Base-by-base conservation (phyloP, 2,888 invertebrate genomes). In the Brenthis daphne region DNA sequence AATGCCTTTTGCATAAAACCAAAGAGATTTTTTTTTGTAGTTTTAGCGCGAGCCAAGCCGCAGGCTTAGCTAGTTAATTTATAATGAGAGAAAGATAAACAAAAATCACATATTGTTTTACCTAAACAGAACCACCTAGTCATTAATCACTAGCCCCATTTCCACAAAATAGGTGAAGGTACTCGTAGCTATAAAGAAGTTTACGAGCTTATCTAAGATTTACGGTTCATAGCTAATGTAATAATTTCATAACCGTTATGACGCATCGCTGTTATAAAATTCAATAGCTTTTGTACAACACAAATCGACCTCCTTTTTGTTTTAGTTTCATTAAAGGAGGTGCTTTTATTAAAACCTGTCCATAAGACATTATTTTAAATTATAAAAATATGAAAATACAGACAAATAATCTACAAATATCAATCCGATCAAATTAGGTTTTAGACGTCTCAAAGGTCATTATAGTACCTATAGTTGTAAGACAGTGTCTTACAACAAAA, bases 171-270 rank as follows among this genome's bases (percentile, higher is more conserved):
- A 65, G 72, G 72, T 72, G 55, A 72, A 72, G 72, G 72, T 67
- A 20, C 20, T 20, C 20, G 20, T 20, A n/a, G 69, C 4, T 57
- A 29, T 51, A 67, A 68, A 57, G 43, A 54, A 57, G 20, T 70
- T 72, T 72, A 70, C 72, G 72, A 70, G 61, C 64, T 43, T n/a
- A 65, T 57, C 64, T 57, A 54, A 50, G 61, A 67, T 68, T 67
- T 64, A 64, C 24, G 20, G 24, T 58, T 43, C 48, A 24, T 24
- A 58, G 48, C 48, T 58, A 58, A 54, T 43, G 11, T 43, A 43
- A 58, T 14, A 48, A 48, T 29, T 14, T 58, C 24, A 24, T n/a
- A 58, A 58, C 57, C 37, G 16, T 16, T 60, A 60, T 50, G 50
- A 60, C 60, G 50, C 50, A 60, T 29, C 11, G 48, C n/a, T 58